phyloP scores from a whole-genome alignment of 2,888 invertebrate genomes.

The Synergus laeviventris region DNA sequence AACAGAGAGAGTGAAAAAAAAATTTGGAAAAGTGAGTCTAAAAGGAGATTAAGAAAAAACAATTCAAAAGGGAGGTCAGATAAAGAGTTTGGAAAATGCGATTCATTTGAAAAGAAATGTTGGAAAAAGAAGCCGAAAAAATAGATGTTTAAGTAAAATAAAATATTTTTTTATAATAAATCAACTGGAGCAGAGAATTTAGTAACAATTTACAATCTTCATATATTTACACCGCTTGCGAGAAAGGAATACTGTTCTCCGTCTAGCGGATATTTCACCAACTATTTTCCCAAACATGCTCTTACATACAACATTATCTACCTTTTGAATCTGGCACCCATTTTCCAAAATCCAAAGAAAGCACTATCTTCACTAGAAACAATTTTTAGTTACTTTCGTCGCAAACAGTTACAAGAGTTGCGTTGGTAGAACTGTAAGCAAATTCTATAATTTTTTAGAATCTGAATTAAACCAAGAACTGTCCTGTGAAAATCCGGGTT shows the following conservation, averaged over 20 bases:
- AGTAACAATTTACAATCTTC: neutral
- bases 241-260: neutral
- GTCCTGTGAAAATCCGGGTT: too few species aligned
- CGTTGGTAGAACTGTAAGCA: neutral
- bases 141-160: too few species aligned
- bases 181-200: neutral
- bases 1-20: too few species aligned
- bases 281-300: neutral
- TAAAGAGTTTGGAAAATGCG: too few species aligned
- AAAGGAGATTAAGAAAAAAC: too few species aligned
- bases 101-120: too few species aligned
- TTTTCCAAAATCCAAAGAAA: neutral
- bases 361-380: neutral
- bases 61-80: too few species aligned
- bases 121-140: too few species aligned
- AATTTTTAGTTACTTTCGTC: neutral
- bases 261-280: neutral
- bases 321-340: neutral
- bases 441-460: neutral
- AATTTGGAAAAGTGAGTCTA: too few species aligned
- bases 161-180: too few species aligned
- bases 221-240: neutral
- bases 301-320: neutral
- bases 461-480: too few species aligned
- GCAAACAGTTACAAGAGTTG: neutral